phyloP scores from a whole-genome alignment of 2,797 vertebrate genomes.

The Paratrypauchen microcephalus region DNA sequence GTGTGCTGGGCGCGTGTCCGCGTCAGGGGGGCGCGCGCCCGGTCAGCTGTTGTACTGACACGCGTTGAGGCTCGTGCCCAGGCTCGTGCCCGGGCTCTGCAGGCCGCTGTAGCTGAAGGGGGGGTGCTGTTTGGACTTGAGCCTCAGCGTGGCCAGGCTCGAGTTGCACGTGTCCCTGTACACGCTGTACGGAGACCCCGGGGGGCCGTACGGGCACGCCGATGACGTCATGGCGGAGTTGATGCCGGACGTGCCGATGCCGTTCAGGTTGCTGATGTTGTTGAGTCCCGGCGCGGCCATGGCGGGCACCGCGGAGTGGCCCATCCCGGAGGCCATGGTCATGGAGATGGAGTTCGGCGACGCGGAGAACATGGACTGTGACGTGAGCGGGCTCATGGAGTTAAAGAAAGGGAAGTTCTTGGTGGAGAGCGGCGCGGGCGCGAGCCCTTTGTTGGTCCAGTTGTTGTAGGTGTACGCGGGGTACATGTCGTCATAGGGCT shows the following conservation, averaged over 20 bases:
- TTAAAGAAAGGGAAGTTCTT: conserved; percentile 99
- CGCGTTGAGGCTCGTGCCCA: conserved; percentile 78
- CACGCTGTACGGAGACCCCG: conserved; percentile 93
- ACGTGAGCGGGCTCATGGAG: conserved; percentile 96
- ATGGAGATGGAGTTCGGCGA: conserved; percentile 93
- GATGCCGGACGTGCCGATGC: conserved; percentile 90
- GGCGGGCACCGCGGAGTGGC: conserved; percentile 88
- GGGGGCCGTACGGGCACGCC: conserved; percentile 92
- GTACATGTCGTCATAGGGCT: conserved; percentile 97
- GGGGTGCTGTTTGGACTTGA: conserved; percentile 97
- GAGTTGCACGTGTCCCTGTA: conserved; percentile 99
- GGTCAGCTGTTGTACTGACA: conserved; percentile 99
- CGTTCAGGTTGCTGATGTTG: conserved; percentile 94
- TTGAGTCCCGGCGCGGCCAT: conserved; percentile 91
- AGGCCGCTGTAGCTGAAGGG: conserved; percentile 93
- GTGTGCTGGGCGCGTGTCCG: conserved; percentile 25
- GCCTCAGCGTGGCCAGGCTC: conserved; percentile 93
- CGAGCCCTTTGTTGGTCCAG: conserved; percentile 96
- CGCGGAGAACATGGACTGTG: conserved; percentile 97
- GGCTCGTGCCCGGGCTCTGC: conserved; percentile 90
- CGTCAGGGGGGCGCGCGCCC: neutral
- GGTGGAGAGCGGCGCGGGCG: conserved; percentile 90
- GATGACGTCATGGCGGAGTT: conserved; percentile 93
- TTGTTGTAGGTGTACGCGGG: conserved; percentile 98
- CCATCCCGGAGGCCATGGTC: conserved; percentile 96